Evolutionary conservation across 2,797 vertebrate species (phyloP).

Genomic region (Thalassophryne amazonica): DNA sequence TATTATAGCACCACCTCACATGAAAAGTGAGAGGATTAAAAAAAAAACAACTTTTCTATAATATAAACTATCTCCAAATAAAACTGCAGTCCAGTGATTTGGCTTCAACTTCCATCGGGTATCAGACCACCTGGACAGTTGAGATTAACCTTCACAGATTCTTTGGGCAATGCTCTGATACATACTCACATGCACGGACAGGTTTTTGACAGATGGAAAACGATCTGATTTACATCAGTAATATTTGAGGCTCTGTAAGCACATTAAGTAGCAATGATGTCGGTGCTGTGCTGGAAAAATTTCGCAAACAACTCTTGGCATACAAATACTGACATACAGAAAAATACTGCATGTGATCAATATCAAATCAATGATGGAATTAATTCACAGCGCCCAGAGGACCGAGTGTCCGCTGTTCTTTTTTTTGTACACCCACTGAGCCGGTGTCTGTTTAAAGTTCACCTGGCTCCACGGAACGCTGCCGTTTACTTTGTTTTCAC

Average conservation of each 20-base stretch:
- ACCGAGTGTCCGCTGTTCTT: slow-evolving; percentile 39
- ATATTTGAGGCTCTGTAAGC: slow-evolving; percentile 33
- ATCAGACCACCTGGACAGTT: no score
- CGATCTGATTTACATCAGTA: slow-evolving; percentile 38
- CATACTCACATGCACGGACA: slow-evolving; percentile 4
- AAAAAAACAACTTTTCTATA: neutral
- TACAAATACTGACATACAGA: slow-evolving; percentile 26
- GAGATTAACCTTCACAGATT: no score
- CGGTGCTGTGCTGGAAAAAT: slow-evolving; percentile 10
- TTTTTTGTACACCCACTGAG: slow-evolving; percentile 37
- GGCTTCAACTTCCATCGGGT: no score
- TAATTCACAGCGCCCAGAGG: slow-evolving; percentile 36
- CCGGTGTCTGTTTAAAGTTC: slow-evolving; percentile 22
- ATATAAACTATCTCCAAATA: no score
- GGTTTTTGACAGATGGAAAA: slow-evolving; percentile 12
- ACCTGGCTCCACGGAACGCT: slow-evolving; percentile 12
- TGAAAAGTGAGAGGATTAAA: no score
- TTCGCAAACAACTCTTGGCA: slow-evolving; percentile 24
- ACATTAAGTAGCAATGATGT: slow-evolving; percentile 48
- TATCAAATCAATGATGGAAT: slow-evolving; percentile 52
- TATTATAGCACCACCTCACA: no score
- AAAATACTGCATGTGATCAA: slow-evolving; percentile 37
- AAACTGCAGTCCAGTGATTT: no score
- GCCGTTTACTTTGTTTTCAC: slow-evolving; percentile 2
- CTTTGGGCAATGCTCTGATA: slow-evolving; percentile 17